Conservation (phyloP, 2,888 invertebrate species). For the Acrobasis repandana region DNA sequence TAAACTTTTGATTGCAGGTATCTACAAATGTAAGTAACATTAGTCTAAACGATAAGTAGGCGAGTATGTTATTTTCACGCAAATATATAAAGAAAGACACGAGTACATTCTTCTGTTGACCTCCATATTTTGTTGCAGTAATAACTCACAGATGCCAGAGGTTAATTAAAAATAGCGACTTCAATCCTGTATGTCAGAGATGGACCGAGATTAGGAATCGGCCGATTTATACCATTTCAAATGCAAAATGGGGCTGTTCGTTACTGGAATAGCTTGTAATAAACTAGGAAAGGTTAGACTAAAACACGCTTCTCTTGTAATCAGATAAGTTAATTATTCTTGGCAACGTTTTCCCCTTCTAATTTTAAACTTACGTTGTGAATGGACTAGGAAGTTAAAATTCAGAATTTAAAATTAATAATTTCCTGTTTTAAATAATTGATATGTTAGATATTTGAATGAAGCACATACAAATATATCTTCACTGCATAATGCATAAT, state of each 20-base stretch:
- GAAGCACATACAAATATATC: no score
- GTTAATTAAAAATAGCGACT: slow-evolving; percentile 83
- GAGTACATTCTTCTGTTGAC: neutral
- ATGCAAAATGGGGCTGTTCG: slow-evolving; percentile 36
- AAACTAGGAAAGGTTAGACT: slow-evolving; percentile 32
- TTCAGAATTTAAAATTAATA: neutral
- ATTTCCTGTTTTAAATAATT: neutral
- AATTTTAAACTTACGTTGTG: neutral
- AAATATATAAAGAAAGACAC: neutral
- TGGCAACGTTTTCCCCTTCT: slow-evolving; percentile 8
- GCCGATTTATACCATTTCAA: slow-evolving; percentile 57
- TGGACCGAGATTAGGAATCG: slow-evolving; percentile 65
- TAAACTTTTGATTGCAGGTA: no score
- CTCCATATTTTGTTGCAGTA: slow-evolving; percentile 43
- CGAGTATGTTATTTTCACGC: no score
- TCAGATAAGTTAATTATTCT: slow-evolving; percentile 18
- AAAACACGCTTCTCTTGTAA: slow-evolving; percentile 15
- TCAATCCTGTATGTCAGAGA: slow-evolving; percentile 72
- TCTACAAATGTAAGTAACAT: no score
- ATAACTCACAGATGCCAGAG: slow-evolving; percentile 79
- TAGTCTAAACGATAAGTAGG: no score
- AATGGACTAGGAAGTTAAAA: neutral
- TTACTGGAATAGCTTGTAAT: slow-evolving; percentile 33
- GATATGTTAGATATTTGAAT: no score
- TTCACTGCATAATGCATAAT: no score